A percentile compares a stretch with the other conserved stretches of the same genome.
These are phyloP conservation scores for Procambarus clarkii DNA, from an alignment of 1,140 invertebrate genomes.

Conservation along the genomic window DNA sequence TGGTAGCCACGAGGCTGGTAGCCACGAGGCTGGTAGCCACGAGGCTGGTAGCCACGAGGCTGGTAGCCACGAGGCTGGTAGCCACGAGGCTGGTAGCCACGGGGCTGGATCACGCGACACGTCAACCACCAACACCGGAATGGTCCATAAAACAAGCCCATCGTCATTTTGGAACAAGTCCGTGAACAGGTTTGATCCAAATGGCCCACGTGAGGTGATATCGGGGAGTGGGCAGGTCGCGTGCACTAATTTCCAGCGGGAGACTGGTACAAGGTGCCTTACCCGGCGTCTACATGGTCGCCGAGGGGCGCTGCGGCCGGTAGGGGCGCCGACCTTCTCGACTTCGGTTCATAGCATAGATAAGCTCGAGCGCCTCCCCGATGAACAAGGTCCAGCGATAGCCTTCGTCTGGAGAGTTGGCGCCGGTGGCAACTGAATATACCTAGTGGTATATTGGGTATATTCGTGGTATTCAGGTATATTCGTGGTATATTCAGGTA, in stretches of 20 bases:
- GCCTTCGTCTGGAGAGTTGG: no score
- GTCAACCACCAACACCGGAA: background rate
- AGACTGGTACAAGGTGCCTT: background rate
- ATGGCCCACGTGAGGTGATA: background rate
- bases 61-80: no score
- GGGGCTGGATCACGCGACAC: background rate
- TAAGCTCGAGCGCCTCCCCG: background rate
- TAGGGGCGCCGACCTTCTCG: background rate
- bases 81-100: no score
- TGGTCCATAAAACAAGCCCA: background rate
- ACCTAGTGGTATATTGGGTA: no score
- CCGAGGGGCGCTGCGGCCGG: background rate
- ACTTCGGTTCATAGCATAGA: background rate
- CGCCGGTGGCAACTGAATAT: no score
- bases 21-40: no score
- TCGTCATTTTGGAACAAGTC: background rate
- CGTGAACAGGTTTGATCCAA: background rate
- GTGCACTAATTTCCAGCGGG: constrained; percentile 22
- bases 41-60: no score
- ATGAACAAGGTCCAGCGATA: background rate
- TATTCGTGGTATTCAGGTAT: no score
- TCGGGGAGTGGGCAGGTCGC: background rate
- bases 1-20: no score
- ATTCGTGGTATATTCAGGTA: no score
- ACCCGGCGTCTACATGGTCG: background rate